Base-by-base conservation (phyloP, 2,888 invertebrate species). In the Drosophila kambysellisi region DNA sequence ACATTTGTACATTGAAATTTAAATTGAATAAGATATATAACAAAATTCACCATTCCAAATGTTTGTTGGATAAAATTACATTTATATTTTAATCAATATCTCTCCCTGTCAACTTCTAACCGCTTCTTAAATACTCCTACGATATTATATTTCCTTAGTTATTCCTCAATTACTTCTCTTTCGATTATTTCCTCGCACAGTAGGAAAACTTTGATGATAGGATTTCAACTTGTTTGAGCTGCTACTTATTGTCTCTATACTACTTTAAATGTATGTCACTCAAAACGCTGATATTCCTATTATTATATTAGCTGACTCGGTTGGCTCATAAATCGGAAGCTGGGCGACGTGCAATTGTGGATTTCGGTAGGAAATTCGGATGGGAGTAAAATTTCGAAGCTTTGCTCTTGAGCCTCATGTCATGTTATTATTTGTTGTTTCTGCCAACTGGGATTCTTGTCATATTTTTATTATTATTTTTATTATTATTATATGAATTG, bases 401-500 rank as follows among this genome's bases (percentile, higher is more conserved):
- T 25, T 50, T 30, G n/a, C 12, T 30, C 39, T 33, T 37, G 43
- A 8, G 32, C 20, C 41, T 41, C 15, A 7, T 46, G 33, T 30
- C n/a, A 30, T 56, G 56, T 56, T 30, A 2, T 57, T 60, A 32
- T 61, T 43, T 57, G 58, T 70, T 79, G 63, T 58, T 57, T 62
- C 54, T 56, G 41, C 48, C 74, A 69, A 68, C 64, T 65, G 75
- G 48, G 32, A 57, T 57, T 59, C 50, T 53, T 81, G 73, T 69
- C 52, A 57, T 65, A 64, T 37, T 51, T 64, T 65, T 68, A 68
- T 69, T 56, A 56, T 64, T 67, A 61, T 79, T 68, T 59, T 73
- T 74, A 64, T 70, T 70, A 64, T 58, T 61, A 60, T 70, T 70
- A 56, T 66, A 51, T 74, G 65, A 60, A 65, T 70, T 74, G 62